These are phyloP conservation scores for Coptotermes formosanus DNA, from an alignment of 1,140 invertebrate genomes.

Conservation along the genomic window DNA sequence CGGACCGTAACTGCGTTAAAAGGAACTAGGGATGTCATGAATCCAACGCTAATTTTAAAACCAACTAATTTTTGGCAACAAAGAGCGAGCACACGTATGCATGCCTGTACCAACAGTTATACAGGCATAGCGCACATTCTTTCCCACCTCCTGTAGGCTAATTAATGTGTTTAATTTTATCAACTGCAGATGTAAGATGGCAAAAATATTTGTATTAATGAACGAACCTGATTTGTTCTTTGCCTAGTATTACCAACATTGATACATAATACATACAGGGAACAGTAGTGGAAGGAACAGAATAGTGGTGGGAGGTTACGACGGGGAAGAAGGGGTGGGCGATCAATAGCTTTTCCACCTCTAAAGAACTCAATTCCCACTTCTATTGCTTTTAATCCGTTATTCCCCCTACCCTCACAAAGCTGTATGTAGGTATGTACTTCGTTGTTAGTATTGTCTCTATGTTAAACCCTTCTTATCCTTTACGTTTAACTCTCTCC, in stretches of 20 bases:
- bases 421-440: background rate
- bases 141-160: too few species aligned
- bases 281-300: background rate
- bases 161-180: too few species aligned
- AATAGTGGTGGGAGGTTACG: background rate
- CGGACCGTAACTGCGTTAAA: too few species aligned
- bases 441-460: background rate
- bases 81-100: too few species aligned
- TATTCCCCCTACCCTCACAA: background rate
- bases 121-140: too few species aligned
- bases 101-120: too few species aligned
- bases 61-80: too few species aligned
- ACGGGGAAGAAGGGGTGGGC: background rate
- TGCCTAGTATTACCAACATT: background rate
- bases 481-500: background rate
- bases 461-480: background rate
- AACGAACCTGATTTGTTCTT: too few species aligned
- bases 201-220: too few species aligned
- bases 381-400: background rate
- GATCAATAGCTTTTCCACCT: conserved; percentile 18
- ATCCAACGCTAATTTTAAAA: too few species aligned
- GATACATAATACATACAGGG: background rate
- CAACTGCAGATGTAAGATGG: too few species aligned
- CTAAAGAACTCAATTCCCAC: background rate
- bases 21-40: too few species aligned